Conservation (phyloP, 1,140 invertebrate genomes). For the Drosophila pachea region DNA sequence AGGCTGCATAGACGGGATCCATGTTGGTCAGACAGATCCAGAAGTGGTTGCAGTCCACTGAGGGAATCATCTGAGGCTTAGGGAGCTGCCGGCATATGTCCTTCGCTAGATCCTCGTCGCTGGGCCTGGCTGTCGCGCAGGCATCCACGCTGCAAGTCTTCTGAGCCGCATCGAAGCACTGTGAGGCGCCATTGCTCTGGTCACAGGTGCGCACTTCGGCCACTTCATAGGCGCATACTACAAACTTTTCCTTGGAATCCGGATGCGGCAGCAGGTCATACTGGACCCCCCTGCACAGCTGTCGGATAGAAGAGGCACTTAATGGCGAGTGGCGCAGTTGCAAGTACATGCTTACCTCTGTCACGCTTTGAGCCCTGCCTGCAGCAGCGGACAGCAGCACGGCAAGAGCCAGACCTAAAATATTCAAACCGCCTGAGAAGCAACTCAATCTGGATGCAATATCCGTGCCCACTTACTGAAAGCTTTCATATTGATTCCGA, state of each 20-base stretch:
- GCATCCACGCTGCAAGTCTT: not conserved
- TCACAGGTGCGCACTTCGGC: slow-evolving; percentile 8
- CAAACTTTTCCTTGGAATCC: not conserved
- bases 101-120: not conserved
- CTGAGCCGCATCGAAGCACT: slow-evolving; percentile 12
- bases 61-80: not conserved
- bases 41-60: slow-evolving; percentile 12
- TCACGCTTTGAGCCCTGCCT: slow-evolving; percentile 5
- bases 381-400: not conserved
- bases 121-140: not conserved
- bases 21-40: slow-evolving; percentile 12
- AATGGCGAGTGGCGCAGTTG: not conserved
- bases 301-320: no score
- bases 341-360: slow-evolving; percentile 4
- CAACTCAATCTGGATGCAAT: not conserved
- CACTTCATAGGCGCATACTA: slow-evolving; percentile 12
- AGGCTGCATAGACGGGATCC: slow-evolving; percentile 18
- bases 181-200: not conserved
- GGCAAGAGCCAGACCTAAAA: not conserved
- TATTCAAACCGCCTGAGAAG: not conserved
- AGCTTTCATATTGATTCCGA: not conserved
- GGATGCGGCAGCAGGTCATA: slow-evolving; percentile 12
- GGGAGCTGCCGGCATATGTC: not conserved
- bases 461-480: not conserved
- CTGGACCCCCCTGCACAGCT: slow-evolving; percentile 8